Percentiles rank a stretch among this genome's conserved stretches.
Conservation (phyloP, 2,797 vertebrate species). For the Rhodeus uyekii region DNA sequence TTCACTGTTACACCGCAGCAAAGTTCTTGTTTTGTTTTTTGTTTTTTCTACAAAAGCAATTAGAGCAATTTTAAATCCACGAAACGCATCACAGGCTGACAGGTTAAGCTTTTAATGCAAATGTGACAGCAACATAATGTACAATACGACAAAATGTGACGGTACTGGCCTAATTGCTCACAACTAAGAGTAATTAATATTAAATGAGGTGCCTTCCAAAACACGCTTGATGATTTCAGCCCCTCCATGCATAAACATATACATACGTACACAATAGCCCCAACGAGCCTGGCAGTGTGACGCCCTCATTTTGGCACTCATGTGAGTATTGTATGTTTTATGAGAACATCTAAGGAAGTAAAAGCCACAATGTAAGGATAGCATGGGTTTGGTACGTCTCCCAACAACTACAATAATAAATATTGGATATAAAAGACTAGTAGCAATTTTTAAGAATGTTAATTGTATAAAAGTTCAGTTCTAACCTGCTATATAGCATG, state of each 20-base stretch:
- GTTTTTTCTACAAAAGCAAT: slow-evolving; percentile 62
- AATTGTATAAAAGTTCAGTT: background rate
- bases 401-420: background rate
- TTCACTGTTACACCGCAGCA: slow-evolving; percentile 54
- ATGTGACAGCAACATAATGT: slow-evolving; percentile 38
- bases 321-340: slow-evolving; percentile 15
- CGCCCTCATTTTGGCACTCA: background rate
- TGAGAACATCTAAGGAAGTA: slow-evolving; percentile 1
- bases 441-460: background rate
- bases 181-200: slow-evolving; percentile 47
- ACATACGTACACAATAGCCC: slow-evolving; percentile 1
- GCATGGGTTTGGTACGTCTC: background rate
- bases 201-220: slow-evolving; percentile 44
- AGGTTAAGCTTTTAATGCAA: slow-evolving; percentile 61
- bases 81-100: slow-evolving; percentile 26
- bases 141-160: slow-evolving; percentile 22
- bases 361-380: slow-evolving; percentile 9
- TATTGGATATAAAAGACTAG: background rate
- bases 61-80: slow-evolving; percentile 41
- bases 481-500: background rate
- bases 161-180: slow-evolving; percentile 45
- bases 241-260: background rate
- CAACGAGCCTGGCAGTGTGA: background rate
- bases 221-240: slow-evolving; percentile 19
- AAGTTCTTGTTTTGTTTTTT: slow-evolving; percentile 23